These are phyloP conservation scores for Stictonetta naevosa DNA, from an alignment of 2,113 vertebrate genomes.

Conservation along the genomic window DNA sequence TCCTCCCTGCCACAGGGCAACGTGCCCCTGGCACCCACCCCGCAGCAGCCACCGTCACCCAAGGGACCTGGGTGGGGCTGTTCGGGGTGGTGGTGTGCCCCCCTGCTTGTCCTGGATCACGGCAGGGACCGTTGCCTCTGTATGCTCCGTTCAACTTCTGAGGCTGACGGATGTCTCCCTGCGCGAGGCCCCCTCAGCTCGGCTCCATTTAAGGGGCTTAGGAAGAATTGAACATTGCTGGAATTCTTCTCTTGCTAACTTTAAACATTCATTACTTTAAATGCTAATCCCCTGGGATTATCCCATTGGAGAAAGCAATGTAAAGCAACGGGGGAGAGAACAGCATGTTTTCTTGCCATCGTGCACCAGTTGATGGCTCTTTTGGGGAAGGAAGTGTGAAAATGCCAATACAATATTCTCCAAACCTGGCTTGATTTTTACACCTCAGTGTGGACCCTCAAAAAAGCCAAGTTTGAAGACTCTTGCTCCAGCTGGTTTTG, in stretches of 20 bases:
- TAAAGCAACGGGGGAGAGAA: constrained; percentile 31
- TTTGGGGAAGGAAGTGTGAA: not conserved
- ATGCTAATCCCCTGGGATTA: constrained; percentile 68
- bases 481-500: constrained; percentile 64
- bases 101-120: accelerated
- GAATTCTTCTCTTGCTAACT: constrained; percentile 67
- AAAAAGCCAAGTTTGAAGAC: constrained; percentile 56
- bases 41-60: accelerated
- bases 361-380: not conserved
- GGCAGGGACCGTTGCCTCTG: not conserved
- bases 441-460: constrained; percentile 30
- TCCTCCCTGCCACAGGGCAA: not conserved
- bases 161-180: constrained; percentile 38
- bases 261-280: constrained; percentile 72
- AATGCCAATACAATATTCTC: not conserved
- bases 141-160: not conserved
- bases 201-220: constrained; percentile 66
- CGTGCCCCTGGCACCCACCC: accelerated
- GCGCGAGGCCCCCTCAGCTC: constrained; percentile 33
- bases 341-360: not conserved
- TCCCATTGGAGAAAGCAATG: constrained; percentile 42
- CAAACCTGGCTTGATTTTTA: constrained; percentile 44
- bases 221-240: constrained; percentile 65
- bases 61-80: accelerated
- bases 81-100: not conserved